Base-by-base conservation (phyloP, 2,888 invertebrate species). In the Andrena fulva region DNA sequence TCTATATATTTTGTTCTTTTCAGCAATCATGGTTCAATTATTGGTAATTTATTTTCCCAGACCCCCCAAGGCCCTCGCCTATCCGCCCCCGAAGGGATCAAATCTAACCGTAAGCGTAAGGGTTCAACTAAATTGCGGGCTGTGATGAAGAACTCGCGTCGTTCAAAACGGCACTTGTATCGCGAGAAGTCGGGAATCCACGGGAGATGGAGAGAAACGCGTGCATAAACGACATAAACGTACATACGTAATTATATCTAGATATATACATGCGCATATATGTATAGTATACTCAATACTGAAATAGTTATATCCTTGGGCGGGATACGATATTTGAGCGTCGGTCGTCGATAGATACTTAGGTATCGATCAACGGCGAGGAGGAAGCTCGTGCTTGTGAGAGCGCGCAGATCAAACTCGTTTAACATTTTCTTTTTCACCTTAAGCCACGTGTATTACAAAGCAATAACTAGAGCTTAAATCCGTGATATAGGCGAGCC, bases 401-500 rank as follows among this genome's bases (percentile, higher is more conserved):
- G 48, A 62, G 20, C 68, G 64, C 31, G 52, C 73, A 48, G 81
- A 54, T 72, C 48, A 64, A 62, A 52, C 16, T 66, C 60, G 7
- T 82, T 86, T 85, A 69, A 64, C 35, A 86, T 89, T 82, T 79
- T 64, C 88, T 89, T 85, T 74, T 79, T 69, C 77, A 69, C 82
- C 83, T 86, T 90, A 85, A 88, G 86, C 86, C 87, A 91, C 91
- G 92, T 92, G 91, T 91, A 91, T 92, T 89, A 90, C 89, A 84
- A 89, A 92, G 92, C 92, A 92, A 92, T 91, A 92, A 92, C 90
- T 92, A 92, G 92, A 92, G 91, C 90, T 92, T 92, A 92, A 91
- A 91, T 89, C 89, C 90, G 91, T 91, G 92, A 92, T 92, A 91
- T 82, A 88, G 85, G 85, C 87, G 91, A 87, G 84, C 80, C 85